Percentiles rank a stretch among this genome's conserved stretches.
Conservation (phyloP, 2,888 invertebrate species). For the Platerodrilus igneus region DNA sequence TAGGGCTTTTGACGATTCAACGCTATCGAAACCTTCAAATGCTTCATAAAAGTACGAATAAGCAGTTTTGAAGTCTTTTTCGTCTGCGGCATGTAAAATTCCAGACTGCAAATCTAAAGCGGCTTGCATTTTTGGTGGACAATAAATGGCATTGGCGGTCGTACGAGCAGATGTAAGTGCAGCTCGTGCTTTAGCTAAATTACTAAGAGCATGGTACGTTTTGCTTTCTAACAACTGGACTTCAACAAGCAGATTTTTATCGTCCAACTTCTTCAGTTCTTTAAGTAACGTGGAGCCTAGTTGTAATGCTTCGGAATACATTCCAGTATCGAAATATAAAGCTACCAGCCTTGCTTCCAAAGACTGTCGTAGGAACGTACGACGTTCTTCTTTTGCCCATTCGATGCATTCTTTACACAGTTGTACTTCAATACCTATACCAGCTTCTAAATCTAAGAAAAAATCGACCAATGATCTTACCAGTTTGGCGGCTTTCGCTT, state of each 20-base stretch:
- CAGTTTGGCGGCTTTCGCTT: constrained; percentile 98
- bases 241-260: constrained; percentile 97
- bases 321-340: constrained; percentile 87
- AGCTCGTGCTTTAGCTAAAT: constrained; percentile 93
- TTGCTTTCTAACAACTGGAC: constrained; percentile 97
- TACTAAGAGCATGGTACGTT: constrained; percentile 95
- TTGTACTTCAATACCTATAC: constrained; percentile 90
- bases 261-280: constrained; percentile 98
- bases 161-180: constrained; percentile 97
- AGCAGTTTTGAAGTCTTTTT: constrained; percentile 98
- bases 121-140: constrained; percentile 97
- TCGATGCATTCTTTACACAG: constrained; percentile 97
- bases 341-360: constrained; percentile 93
- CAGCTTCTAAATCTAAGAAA: constrained; percentile 95
- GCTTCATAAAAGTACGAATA: constrained; percentile 99
- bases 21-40: constrained; percentile 97
- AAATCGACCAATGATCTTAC: constrained; percentile 95
- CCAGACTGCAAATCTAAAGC: constrained; percentile 96
- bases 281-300: constrained; percentile 82
- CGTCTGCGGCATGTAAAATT: constrained; percentile 98
- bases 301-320: constrained; percentile 81
- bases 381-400: constrained; percentile 97
- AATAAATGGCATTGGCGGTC: constrained; percentile 99
- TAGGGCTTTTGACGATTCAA: constrained; percentile 85
- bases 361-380: constrained; percentile 95